Evolutionary conservation across 1,140 invertebrate species (phyloP).

Genomic region (Thalassaphorura encarpata): DNA sequence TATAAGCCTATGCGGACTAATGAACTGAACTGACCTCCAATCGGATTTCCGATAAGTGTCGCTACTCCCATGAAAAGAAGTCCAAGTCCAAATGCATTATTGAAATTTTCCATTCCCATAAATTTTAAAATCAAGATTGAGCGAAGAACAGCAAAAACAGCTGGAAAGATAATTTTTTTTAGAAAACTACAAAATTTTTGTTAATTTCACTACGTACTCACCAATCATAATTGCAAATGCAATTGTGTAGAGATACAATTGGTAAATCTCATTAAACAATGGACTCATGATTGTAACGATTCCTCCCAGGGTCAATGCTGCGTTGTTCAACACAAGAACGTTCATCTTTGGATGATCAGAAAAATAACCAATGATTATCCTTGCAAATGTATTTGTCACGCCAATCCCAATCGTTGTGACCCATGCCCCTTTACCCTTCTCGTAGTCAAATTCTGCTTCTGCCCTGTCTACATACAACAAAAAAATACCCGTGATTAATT

Average conservation of each 20-base stretch:
- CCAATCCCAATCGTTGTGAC: conserved; percentile 1
- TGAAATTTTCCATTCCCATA: conserved; percentile 23
- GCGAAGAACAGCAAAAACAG: conserved; percentile 2
- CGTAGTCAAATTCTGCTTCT: background rate
- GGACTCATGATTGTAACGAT: conserved; percentile 5
- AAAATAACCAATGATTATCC: conserved; percentile 6
- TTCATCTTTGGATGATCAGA: conserved; percentile 2
- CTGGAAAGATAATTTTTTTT: too few species aligned
- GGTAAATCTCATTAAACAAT: conserved; percentile 1
- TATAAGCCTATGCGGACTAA: background rate
- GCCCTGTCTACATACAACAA: background rate
- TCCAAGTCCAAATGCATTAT: conserved; percentile 23
- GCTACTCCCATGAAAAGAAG: conserved; percentile 26
- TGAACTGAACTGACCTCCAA: conserved; percentile 12
- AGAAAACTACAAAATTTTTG: background rate
- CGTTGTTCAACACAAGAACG: conserved; percentile 7
- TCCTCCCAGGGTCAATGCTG: background rate
- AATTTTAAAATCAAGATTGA: conserved; percentile 20
- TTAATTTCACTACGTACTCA: conserved; percentile 1
- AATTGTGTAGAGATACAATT: conserved; percentile 1
- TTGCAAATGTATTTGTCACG: conserved; percentile 4
- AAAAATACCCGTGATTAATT: too few species aligned
- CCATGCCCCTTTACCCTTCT: background rate
- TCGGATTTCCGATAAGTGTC: conserved; percentile 14
- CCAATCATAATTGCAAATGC: conserved; percentile 13